A percentile compares a stretch with the other conserved stretches of the same genome.
phyloP scores from a whole-genome alignment of 2,888 invertebrate genomes.

The Clistopyga incitator region DNA sequence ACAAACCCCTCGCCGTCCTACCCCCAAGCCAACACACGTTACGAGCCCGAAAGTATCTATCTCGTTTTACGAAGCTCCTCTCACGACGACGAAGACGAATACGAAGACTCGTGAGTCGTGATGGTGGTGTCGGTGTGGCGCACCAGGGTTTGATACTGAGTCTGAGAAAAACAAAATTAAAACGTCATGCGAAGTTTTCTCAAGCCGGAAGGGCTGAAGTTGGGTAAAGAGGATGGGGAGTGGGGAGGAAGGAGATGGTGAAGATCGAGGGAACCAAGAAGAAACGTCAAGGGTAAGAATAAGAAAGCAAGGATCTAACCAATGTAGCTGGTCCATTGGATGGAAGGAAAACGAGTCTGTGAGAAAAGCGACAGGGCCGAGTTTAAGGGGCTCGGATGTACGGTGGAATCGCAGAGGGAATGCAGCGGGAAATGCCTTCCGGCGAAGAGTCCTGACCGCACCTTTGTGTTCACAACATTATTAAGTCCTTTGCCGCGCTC shows the following conservation, averaged over 20 bases:
- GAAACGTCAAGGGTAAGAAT: conserved; percentile 13
- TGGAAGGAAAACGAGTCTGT: conserved; percentile 13
- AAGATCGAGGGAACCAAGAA: conserved; percentile 9
- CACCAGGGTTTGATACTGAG: conserved; percentile 1
- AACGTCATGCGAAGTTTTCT: conserved; percentile 77
- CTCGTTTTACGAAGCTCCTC: conserved; percentile 40
- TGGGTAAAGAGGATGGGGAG: conserved; percentile 42
- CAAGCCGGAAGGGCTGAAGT: conserved; percentile 52
- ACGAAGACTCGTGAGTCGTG: conserved; percentile 29
- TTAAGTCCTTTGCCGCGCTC: conserved; percentile 78
- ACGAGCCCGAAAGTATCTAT: conserved; percentile 36
- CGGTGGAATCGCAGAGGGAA: conserved; percentile 35
- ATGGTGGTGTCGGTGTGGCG: not conserved
- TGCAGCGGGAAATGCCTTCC: conserved; percentile 66
- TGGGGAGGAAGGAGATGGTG: conserved; percentile 37
- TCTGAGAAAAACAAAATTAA: conserved; percentile 79
- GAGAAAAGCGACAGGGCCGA: conserved; percentile 25
- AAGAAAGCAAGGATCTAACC: conserved; percentile 23
- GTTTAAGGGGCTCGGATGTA: conserved; percentile 5
- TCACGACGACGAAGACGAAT: conserved; percentile 21
- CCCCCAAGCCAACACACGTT: conserved; percentile 39
- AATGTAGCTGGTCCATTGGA: conserved; percentile 7
- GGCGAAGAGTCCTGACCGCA: conserved; percentile 77
- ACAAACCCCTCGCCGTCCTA: conserved; percentile 11
- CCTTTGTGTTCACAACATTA: conserved; percentile 80